These are phyloP conservation scores for Eupithecia subumbrata DNA, from an alignment of 2,888 invertebrate genomes.

Conservation along the genomic window DNA sequence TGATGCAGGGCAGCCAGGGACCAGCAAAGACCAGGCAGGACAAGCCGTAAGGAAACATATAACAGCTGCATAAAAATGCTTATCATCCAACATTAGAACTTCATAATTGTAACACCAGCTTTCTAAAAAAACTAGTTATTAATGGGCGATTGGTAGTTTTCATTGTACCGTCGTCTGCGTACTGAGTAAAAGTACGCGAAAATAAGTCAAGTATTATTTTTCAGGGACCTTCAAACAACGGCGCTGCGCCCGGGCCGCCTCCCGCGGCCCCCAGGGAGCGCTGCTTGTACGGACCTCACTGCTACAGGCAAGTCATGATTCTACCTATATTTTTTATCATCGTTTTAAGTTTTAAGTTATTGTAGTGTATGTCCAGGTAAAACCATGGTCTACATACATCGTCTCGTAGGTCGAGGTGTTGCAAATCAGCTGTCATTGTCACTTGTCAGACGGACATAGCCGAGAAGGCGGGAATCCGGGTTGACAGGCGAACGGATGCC, in stretches of 20 bases:
- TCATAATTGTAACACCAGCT: not conserved
- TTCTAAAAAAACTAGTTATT: not conserved
- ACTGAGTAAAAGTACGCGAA: not conserved
- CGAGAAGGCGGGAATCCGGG: no score
- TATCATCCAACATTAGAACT: not conserved
- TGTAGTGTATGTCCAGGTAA: no score
- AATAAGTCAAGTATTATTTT: not conserved
- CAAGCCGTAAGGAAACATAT: not conserved
- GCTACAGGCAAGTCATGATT: conserved; percentile 83
- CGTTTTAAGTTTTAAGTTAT: no score
- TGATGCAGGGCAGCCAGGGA: not conserved
- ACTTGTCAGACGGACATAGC: no score
- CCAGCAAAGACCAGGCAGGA: not conserved
- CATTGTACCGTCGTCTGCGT: not conserved
- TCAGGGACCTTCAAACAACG: conserved; percentile 28
- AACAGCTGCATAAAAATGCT: not conserved
- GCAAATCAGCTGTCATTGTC: no score
- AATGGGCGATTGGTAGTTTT: not conserved
- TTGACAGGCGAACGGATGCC: no score
- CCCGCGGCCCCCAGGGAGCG: conserved; percentile 66
- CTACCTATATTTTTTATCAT: no score
- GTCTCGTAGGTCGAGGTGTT: no score
- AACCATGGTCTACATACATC: no score
- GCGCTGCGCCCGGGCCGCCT: conserved; percentile 22
- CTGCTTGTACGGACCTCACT: conserved; percentile 86